Evolutionary conservation across 1,140 invertebrate species (phyloP), one percentile per base, ranked within the genome.

Genomic region (Aporrectodea caliginosa): DNA sequence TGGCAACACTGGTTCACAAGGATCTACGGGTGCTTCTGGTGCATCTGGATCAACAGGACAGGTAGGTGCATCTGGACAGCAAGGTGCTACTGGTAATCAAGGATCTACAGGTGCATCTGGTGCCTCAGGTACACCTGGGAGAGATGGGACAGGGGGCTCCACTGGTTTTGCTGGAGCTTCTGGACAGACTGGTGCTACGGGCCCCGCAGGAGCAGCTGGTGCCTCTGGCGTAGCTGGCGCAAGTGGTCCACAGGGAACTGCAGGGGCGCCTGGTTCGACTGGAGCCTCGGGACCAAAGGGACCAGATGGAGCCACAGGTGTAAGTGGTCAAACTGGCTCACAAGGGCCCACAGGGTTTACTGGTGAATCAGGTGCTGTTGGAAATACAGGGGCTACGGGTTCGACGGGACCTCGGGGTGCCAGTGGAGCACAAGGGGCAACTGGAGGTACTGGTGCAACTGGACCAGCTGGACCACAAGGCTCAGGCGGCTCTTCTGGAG

Each of bases 361-460:
- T 30, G 77, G 77, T 43, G 12, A 29, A 77, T 31, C 16, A 31
- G 77, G 77, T 6, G 16, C 16, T 27, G 6, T 34, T 16, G 77
- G 77, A 30, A 12, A 73, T 33, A 78, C 30, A 29, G 77, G 77
- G 27, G 1, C 1, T 32, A 32, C 35, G 34, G 77, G 77, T 29
- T 33, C 75, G 1, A 75, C 75, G 12, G 77, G 77, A 77, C 58
- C 2, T 72, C 77, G 73, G 68, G 77, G 68, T n/a, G n/a, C n/a
- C n/a, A n/a, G n/a, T n/a, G n/a, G n/a, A n/a, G n/a, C n/a, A n/a
- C n/a, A n/a, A n/a, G n/a, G n/a, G n/a, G n/a, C n/a, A n/a, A n/a
- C n/a, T n/a, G n/a, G n/a, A n/a, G n/a, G n/a, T n/a, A n/a, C n/a
- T n/a, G n/a, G n/a, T n/a, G n/a, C n/a, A n/a, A n/a, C n/a, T n/a